Evolutionary conservation across 2,113 vertebrate genomes (phyloP).

Genomic region (Nannospalax galili): DNA sequence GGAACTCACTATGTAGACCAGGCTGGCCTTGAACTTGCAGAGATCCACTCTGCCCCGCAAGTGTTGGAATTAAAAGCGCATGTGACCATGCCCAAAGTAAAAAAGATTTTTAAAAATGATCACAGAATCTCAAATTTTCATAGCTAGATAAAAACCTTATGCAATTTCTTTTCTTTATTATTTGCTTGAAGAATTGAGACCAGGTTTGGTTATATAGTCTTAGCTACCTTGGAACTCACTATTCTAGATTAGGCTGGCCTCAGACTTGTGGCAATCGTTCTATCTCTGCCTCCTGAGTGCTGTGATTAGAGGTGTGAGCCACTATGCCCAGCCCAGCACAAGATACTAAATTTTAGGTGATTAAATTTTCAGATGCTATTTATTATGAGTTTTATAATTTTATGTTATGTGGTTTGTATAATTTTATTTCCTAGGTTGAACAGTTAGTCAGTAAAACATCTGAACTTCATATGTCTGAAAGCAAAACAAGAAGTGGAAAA

Average conservation of each 20-base stretch:
- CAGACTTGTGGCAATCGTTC: neutral
- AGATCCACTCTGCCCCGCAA: too few relatives aligned
- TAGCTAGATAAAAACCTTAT: slow-evolving; percentile 31
- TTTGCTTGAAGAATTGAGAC: neutral
- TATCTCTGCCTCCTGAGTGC: neutral
- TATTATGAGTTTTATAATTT: neutral
- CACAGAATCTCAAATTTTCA: slow-evolving; percentile 51
- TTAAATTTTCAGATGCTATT: slow-evolving; percentile 48
- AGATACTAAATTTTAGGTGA: slow-evolving; percentile 16
- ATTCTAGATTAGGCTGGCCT: neutral
- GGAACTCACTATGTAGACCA: too few relatives aligned
- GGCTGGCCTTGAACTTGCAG: too few relatives aligned
- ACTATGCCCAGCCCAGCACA: neutral
- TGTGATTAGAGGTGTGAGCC: neutral
- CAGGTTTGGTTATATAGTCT: neutral
- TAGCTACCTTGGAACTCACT: neutral
- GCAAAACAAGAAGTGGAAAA: slow-evolving; percentile 92
- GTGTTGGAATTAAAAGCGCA: too few relatives aligned
- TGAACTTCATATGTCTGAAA: slow-evolving; percentile 85
- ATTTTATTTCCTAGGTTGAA: slow-evolving; percentile 83
- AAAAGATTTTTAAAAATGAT: neutral
- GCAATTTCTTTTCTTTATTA: neutral
- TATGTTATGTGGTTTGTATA: neutral
- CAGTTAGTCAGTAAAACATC: slow-evolving; percentile 86
- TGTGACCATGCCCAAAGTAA: too few relatives aligned